Evolutionary conservation across 2,888 invertebrate genomes (phyloP).

Genomic region (Troides helena): DNA sequence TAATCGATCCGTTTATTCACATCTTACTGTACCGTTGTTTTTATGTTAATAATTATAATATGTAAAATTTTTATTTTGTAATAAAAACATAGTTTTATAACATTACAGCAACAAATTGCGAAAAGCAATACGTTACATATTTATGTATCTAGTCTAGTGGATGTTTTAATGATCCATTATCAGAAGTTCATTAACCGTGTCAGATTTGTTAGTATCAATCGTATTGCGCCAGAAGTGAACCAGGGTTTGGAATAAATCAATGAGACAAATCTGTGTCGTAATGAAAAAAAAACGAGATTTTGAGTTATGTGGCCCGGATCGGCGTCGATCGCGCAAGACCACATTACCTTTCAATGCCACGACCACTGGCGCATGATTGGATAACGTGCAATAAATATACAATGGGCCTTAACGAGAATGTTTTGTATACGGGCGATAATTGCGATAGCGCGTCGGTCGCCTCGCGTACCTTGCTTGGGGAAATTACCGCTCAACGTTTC

Average conservation of each 20-base stretch:
- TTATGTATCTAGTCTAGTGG: neutral
- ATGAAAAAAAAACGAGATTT: constrained; percentile 11
- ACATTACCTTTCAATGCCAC: constrained; percentile 23
- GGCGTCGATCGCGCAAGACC: constrained; percentile 14
- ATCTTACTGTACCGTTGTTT: neutral
- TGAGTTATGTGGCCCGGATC: constrained; percentile 18
- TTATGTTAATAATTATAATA: neutral
- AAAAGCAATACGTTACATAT: neutral
- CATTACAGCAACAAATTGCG: neutral
- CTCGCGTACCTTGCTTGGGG: neutral
- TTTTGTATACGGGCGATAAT: constrained; percentile 17
- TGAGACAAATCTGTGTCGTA: constrained; percentile 8
- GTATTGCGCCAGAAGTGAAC: constrained; percentile 9
- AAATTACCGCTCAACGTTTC: neutral
- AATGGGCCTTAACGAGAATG: constrained; percentile 13
- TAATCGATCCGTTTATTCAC: neutral
- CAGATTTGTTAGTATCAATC: neutral
- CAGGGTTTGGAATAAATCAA: constrained; percentile 5
- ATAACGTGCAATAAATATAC: constrained; percentile 16
- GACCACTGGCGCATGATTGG: constrained; percentile 13
- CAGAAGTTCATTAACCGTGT: neutral
- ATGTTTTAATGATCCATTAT: neutral
- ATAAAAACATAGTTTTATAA: neutral
- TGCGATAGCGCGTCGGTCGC: neutral
- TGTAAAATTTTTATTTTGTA: neutral